Conservation (phyloP, 2,113 vertebrate genomes). For the Bagarius yarrelli region DNA sequence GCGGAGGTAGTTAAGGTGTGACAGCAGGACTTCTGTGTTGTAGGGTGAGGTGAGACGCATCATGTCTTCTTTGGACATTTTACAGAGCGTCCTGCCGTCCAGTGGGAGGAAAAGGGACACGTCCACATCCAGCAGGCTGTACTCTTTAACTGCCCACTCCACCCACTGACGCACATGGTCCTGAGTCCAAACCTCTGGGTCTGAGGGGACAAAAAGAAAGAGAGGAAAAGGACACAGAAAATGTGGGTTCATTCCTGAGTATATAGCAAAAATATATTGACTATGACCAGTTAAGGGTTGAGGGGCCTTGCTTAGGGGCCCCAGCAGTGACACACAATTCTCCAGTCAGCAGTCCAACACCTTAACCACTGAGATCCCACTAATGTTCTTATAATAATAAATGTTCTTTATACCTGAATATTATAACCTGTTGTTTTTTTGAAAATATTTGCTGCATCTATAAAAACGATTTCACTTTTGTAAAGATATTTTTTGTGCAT, state of each 20-base stretch:
- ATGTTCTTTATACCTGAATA: not conserved
- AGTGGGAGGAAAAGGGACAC: constrained; percentile 72
- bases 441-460: not conserved
- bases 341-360: no score
- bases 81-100: constrained; percentile 79
- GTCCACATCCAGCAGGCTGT: constrained; percentile 76
- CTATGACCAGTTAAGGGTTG: no score
- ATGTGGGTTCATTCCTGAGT: not conserved
- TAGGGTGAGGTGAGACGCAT: constrained; percentile 76
- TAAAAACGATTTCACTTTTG: not conserved
- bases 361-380: no score
- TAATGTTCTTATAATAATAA: no score
- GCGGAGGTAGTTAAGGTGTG: constrained; percentile 79
- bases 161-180: constrained; percentile 83
- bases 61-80: constrained; percentile 81
- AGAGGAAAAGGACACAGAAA: not conserved
- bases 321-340: no score
- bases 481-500: not conserved
- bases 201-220: constrained; percentile 51
- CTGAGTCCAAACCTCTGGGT: constrained; percentile 79
- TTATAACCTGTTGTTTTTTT: not conserved
- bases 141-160: constrained; percentile 85
- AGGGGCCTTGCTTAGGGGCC: no score
- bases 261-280: no score
- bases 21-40: constrained; percentile 80